These are phyloP conservation scores for Phyllostomus hastatus DNA, from an alignment of 2,113 vertebrate species.

Conservation along the genomic window DNA sequence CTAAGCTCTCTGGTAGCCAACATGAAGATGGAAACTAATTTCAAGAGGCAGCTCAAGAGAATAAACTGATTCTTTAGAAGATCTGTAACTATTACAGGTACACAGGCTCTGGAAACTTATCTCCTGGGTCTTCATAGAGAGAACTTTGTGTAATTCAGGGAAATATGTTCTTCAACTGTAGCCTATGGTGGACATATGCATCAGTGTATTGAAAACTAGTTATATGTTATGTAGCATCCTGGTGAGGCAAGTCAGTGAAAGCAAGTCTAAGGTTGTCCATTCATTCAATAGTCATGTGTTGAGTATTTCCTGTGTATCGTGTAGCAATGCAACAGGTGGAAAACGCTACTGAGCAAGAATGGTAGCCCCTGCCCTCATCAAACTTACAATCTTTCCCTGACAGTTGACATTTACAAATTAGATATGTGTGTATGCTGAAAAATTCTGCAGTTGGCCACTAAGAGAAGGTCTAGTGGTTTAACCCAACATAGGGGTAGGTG, in stretches of 20 bases:
- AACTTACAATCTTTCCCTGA: not conserved
- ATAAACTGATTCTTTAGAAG: not conserved
- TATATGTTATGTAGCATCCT: not conserved
- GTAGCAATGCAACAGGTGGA: not conserved
- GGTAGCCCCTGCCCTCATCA: not conserved
- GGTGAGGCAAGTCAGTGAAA: not conserved
- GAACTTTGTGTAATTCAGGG: not conserved
- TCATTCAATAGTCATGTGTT: not conserved
- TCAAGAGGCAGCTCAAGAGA: not conserved
- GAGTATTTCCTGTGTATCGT: not conserved
- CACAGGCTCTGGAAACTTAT: not conserved
- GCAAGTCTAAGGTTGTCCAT: not conserved
- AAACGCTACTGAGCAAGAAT: not conserved
- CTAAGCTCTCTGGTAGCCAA: not conserved
- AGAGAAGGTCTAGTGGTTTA: not conserved
- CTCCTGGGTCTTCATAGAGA: not conserved
- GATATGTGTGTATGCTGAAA: not conserved
- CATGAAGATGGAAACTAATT: not conserved
- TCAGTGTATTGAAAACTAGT: not conserved
- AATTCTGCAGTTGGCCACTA: not conserved
- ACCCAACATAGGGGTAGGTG: not conserved
- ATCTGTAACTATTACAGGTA: not conserved
- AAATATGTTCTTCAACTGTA: not conserved
- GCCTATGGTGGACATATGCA: not conserved
- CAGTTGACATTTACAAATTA: not conserved